Evolutionary conservation across 2,888 invertebrate species (phyloP).

Genomic region (Omphaloscelis lunosa): DNA sequence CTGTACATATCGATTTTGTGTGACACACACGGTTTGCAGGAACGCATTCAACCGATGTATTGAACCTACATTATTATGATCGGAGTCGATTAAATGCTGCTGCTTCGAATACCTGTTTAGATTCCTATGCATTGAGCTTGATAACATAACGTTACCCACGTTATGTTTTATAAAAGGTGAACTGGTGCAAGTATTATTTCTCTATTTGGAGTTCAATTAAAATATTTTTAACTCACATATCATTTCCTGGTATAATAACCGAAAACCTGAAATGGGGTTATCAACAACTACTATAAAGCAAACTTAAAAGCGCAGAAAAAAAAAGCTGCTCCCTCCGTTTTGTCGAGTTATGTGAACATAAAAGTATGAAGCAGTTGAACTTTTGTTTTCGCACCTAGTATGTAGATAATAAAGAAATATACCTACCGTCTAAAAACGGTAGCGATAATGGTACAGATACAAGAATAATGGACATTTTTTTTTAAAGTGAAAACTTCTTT

Average conservation of each 20-base stretch:
- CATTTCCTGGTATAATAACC: not conserved
- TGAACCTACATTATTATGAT: conserved; percentile 45
- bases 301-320: not conserved
- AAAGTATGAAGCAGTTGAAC: not conserved
- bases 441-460: not conserved
- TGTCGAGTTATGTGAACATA: not conserved
- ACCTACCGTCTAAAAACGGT: not conserved
- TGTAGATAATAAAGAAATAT: not conserved
- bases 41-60: conserved; percentile 26
- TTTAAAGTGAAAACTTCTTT: too few relatives aligned
- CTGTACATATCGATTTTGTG: not conserved
- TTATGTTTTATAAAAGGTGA: not conserved
- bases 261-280: not conserved
- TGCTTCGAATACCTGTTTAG: conserved; percentile 12
- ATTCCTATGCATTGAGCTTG: conserved; percentile 5
- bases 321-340: not conserved
- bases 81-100: conserved; percentile 19
- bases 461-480: too few relatives aligned
- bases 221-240: not conserved
- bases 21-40: not conserved
- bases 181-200: not conserved
- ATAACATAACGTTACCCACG: too few relatives aligned
- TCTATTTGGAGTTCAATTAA: not conserved
- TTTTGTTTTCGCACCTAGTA: not conserved
- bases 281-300: not conserved